Evolutionary conservation across 2,888 invertebrate genomes (phyloP).

Genomic region (Phytoseiulus persimilis): DNA sequence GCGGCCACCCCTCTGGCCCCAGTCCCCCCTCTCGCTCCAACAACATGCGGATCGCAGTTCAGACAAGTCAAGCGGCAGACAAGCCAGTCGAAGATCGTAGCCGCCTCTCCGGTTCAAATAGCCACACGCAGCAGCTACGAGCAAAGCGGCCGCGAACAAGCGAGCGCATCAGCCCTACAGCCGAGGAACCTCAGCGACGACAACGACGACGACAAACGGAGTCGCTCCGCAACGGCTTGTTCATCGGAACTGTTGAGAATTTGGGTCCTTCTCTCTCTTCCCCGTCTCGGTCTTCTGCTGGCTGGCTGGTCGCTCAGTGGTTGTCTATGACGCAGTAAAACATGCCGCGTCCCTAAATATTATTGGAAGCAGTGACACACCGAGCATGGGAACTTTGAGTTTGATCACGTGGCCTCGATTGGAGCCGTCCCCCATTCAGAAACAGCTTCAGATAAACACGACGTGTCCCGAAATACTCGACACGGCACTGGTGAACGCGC

Average conservation of each 20-base stretch:
- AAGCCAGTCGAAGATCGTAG: background rate
- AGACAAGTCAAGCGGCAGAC: background rate
- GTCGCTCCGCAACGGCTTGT: background rate
- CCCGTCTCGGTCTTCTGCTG: background rate
- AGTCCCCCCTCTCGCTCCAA: background rate
- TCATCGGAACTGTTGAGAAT: constrained; percentile 5
- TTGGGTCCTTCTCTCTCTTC: background rate
- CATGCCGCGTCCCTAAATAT: background rate
- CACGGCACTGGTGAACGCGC: background rate
- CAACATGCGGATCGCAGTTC: background rate
- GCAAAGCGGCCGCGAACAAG: background rate
- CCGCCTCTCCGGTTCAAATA: background rate
- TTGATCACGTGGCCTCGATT: background rate
- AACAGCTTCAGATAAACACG: too few species aligned
- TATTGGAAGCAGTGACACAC: background rate
- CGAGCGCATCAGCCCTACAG: background rate
- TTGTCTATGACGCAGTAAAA: background rate
- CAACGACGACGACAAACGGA: background rate
- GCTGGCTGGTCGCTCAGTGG: background rate
- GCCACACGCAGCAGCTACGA: background rate
- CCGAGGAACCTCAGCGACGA: background rate
- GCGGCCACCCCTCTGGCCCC: background rate
- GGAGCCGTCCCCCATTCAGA: too few species aligned
- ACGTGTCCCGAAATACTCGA: background rate
- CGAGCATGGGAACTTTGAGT: background rate